Evolutionary conservation across 1,140 invertebrate species (phyloP), one percentile per base, ranked within the genome.

Genomic region (Penaeus vannamei): DNA sequence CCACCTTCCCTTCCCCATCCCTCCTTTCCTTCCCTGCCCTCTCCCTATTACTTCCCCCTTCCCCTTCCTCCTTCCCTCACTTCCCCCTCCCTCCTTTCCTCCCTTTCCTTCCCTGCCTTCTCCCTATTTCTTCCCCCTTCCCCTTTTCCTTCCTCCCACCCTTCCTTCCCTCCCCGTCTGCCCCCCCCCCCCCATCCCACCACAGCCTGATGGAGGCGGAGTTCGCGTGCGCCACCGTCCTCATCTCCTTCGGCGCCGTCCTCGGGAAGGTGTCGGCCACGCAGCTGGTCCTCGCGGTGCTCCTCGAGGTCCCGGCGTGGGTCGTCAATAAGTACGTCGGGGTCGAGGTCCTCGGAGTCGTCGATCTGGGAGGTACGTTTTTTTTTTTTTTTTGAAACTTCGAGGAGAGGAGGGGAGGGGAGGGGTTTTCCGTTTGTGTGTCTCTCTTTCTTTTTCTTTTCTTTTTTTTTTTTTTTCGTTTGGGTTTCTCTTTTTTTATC

Each of bases 231-330:
- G 94, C 93, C 0, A 92, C 93, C 7, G 93, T 94, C 10, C 91
- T 94, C 12, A 94, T 94, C 22, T 94, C 94, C 0, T 94, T 94
- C 82, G 94, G 94, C 1, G 94, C 94, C 5, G 92, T 94, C 10
- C 91, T 94, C 26, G 94, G 94, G 3, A 94, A 94, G 90, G 92
- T 93, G 2, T 94, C 93, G 81, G 93, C 94, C 0, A 85, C 94
- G 14, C 94, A 94, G 91, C 91, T 94, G 20, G 82, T 94, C 0
- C 76, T 92, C 8, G 94, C 94, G 93, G 92, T 92, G 0, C 32
- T 94, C 1, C 91, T 94, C 29, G 94, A 94, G 83, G 81, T 94
- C 12, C 91, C 93, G 14, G 80, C 94, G 17, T 93, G 92, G 53
- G 92, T 92, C 77, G 89, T 93, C 60, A 94, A 94, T 85, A 93